Evolutionary conservation across 2,113 vertebrate species (phyloP).

Genomic region (Trachemys scripta): DNA sequence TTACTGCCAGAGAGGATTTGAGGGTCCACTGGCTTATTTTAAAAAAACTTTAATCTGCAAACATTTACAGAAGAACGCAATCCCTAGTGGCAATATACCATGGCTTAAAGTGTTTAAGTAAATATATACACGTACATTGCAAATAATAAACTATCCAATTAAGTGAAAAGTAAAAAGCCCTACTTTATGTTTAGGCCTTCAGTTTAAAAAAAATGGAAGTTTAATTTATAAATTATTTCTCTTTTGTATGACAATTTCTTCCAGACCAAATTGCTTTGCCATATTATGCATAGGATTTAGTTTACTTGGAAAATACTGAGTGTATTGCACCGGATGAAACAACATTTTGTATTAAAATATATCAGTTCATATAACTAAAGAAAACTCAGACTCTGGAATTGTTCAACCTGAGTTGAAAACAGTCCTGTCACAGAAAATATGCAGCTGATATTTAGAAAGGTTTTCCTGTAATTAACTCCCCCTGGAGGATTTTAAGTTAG

Average conservation of each 20-base stretch:
- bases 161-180: conserved; percentile 25
- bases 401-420: conserved; percentile 87
- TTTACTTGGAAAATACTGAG: conserved; percentile 14
- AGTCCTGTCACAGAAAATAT: conserved; percentile 95
- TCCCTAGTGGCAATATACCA: conserved; percentile 74
- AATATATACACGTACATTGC: conserved; percentile 65
- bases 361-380: conserved; percentile 74
- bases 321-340: conserved; percentile 16
- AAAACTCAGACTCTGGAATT: conserved; percentile 80
- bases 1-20: conserved; percentile 74
- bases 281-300: conserved; percentile 13
- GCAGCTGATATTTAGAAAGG: conserved; percentile 98
- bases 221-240: not conserved
- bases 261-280: conserved; percentile 2
- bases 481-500: conserved; percentile 99
- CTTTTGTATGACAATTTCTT: conserved; percentile 14
- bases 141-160: conserved; percentile 46
- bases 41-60: conserved; percentile 86
- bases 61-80: conserved; percentile 84
- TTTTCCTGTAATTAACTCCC: conserved; percentile 99
- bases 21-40: conserved; percentile 80
- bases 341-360: conserved; percentile 69
- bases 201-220: not conserved
- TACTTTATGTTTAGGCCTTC: conserved; percentile 29
- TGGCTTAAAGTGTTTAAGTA: conserved; percentile 75